These are phyloP conservation scores for Carassius gibelio DNA, from an alignment of 2,113 vertebrate species.

Conservation along the genomic window DNA sequence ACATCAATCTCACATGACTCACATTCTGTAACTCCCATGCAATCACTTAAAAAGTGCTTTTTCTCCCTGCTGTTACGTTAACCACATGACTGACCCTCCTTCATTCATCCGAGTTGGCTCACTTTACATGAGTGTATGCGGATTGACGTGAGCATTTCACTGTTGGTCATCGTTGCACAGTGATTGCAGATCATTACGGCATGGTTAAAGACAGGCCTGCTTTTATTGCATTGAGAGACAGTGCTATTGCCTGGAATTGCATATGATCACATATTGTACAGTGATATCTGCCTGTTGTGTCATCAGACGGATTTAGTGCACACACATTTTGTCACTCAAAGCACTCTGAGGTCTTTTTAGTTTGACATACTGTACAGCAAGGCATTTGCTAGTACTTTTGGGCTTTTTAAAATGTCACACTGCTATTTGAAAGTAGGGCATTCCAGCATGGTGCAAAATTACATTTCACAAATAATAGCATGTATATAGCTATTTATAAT, in stretches of 20 bases:
- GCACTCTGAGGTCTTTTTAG: conserved; percentile 34
- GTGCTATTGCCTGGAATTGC: conserved; percentile 59
- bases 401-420: conserved; percentile 25
- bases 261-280: conserved; percentile 57
- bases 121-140: neutral
- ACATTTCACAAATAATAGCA: neutral
- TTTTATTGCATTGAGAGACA: conserved; percentile 54
- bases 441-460: neutral
- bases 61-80: conserved; percentile 30
- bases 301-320: conserved; percentile 46
- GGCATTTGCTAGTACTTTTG: conserved; percentile 23
- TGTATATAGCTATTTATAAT: neutral
- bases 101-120: conserved; percentile 35
- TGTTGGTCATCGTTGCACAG: conserved; percentile 58
- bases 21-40: conserved; percentile 57
- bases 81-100: conserved; percentile 50
- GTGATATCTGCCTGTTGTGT: conserved; percentile 51
- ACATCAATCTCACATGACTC: conserved; percentile 44
- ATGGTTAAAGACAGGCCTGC: conserved; percentile 44
- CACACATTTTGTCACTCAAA: conserved; percentile 31
- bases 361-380: conserved; percentile 26
- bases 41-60: conserved; percentile 40
- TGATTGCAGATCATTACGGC: conserved; percentile 57
- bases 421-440: conserved; percentile 1
- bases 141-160: conserved; percentile 49